Evolutionary conservation across 2,113 vertebrate species (phyloP).

Genomic region (Ochotona princeps): DNA sequence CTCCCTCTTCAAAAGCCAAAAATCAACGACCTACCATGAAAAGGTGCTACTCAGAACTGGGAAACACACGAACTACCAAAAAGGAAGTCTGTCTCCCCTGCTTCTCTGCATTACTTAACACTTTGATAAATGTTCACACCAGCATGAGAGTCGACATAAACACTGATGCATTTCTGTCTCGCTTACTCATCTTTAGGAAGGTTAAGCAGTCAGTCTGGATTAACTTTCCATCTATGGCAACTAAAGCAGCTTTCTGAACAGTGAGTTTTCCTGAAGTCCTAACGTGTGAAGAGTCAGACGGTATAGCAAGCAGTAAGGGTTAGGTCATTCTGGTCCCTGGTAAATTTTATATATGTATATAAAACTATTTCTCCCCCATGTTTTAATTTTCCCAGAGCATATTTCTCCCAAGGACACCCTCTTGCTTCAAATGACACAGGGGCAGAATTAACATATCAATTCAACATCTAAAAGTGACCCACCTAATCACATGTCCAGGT

Average conservation of each 20-base stretch:
- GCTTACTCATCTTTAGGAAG: not conserved
- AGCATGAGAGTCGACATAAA: not conserved
- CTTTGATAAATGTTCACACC: not conserved
- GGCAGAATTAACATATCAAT: too few relatives aligned
- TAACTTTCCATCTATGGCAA: not conserved
- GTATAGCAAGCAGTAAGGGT: too few relatives aligned
- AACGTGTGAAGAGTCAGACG: not conserved
- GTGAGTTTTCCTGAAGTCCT: not conserved
- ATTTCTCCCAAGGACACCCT: too few relatives aligned
- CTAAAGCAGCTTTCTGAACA: conserved; percentile 8
- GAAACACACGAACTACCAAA: not conserved
- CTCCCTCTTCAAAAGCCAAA: conserved; percentile 5
- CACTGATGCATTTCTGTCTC: not conserved
- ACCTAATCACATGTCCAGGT: too few relatives aligned
- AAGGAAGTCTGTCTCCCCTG: not conserved
- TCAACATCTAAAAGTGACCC: too few relatives aligned
- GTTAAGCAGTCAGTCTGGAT: not conserved
- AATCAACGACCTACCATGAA: not conserved
- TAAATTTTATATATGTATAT: too few relatives aligned
- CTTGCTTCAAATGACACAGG: too few relatives aligned
- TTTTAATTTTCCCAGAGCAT: too few relatives aligned
- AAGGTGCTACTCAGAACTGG: not conserved
- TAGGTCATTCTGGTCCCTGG: too few relatives aligned
- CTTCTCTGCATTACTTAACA: not conserved
- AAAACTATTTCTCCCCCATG: too few relatives aligned